Conservation (phyloP, 2,888 invertebrate genomes). For the Apotomis capreana region DNA sequence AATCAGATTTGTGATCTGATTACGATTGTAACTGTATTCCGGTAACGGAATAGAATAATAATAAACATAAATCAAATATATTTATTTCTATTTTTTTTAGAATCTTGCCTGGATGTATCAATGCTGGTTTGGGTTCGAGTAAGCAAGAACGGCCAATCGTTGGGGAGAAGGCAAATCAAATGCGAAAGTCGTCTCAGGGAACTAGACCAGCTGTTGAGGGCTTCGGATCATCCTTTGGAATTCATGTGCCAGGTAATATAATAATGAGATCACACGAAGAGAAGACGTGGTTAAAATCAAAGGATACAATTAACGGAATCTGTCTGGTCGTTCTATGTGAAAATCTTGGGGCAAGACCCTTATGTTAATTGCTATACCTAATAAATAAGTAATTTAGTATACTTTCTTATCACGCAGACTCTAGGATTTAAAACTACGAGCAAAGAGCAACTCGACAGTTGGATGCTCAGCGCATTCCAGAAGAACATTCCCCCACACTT, state of each 20-base stretch:
- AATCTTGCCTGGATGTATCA: constrained; percentile 91
- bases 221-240: constrained; percentile 91
- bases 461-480: constrained; percentile 91
- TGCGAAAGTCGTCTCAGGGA: constrained; percentile 93
- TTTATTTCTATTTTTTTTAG: constrained; percentile 62
- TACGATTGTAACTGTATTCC: no score
- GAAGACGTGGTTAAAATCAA: neutral
- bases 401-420: constrained; percentile 80
- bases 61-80: no score
- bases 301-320: no score
- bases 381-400: neutral
- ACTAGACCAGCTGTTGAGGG: constrained; percentile 90
- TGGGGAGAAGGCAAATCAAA: constrained; percentile 93
- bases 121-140: constrained; percentile 92
- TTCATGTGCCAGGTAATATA: constrained; percentile 92
- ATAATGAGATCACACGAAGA: neutral
- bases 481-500: constrained; percentile 94
- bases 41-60: no score
- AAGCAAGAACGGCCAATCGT: constrained; percentile 90
- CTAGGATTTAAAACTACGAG: constrained; percentile 90
- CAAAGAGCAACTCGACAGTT: constrained; percentile 90
- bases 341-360: no score
- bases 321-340: no score
- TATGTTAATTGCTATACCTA: no score
- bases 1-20: no score